Percentiles rank a stretch among this genome's conserved stretches.
phyloP scores from a whole-genome alignment of 2,797 vertebrate species.

The Peromyscus eremicus region DNA sequence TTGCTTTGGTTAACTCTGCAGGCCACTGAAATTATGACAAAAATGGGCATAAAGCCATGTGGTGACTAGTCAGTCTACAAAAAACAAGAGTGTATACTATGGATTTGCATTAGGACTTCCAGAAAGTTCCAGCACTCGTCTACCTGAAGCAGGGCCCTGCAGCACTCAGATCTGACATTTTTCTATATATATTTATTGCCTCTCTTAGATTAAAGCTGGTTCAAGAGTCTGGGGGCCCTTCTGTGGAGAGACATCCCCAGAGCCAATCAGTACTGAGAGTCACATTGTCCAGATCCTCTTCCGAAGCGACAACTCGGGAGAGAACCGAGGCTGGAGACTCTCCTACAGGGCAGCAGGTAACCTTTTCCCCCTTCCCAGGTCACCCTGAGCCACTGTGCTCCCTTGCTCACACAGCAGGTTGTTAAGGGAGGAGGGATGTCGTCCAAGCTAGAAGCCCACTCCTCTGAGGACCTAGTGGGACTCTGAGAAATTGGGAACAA shows the following conservation, averaged over 20 bases:
- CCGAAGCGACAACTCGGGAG: conserved; percentile 96
- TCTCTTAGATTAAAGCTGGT: conserved; percentile 91
- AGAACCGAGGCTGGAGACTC: conserved; percentile 95
- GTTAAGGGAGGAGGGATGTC: not conserved
- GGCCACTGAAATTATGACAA: not conserved
- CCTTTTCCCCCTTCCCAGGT: rapidly evolving
- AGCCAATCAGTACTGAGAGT: conserved; percentile 91
- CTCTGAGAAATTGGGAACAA: not conserved
- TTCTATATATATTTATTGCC: not conserved
- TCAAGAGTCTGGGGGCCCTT: conserved; percentile 91
- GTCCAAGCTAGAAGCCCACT: not conserved
- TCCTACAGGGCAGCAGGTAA: conserved; percentile 91
- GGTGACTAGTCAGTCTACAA: not conserved
- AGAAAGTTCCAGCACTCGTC: not conserved
- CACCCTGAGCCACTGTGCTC: not conserved
- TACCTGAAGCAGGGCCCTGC: not conserved
- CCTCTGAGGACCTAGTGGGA: not conserved
- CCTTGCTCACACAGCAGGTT: not conserved
- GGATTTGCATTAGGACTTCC: not conserved
- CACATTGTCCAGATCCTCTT: conserved; percentile 91
- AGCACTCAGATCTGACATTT: not conserved
- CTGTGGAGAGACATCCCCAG: conserved; percentile 93
- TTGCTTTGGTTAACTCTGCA: not conserved
- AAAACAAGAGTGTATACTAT: not conserved
- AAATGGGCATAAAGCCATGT: not conserved